These are phyloP conservation scores for Meteorus sp. DNA, from an alignment of 1,140 invertebrate genomes.

Conservation along the genomic window DNA sequence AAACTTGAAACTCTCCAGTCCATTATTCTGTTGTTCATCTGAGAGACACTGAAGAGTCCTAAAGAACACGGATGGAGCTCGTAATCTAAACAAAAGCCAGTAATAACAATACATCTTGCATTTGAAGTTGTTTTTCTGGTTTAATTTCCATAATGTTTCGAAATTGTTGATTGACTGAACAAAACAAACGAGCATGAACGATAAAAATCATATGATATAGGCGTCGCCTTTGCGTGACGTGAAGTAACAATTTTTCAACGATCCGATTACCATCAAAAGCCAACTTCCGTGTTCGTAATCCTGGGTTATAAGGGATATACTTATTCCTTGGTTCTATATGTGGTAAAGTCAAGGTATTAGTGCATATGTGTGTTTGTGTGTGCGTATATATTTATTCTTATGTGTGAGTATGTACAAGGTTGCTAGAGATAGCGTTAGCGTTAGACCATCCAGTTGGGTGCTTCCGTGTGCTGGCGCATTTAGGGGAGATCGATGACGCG, in stretches of 20 bases:
- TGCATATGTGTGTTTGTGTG: neutral
- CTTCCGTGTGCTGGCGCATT: slow-evolving; percentile 2
- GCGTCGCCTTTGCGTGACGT: slow-evolving; percentile 5
- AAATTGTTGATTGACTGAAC: neutral
- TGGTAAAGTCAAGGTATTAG: too few relatives aligned
- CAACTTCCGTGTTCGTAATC: slow-evolving; percentile 7
- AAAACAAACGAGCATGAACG: neutral
- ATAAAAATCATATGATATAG: neutral
- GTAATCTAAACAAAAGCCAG: too few relatives aligned
- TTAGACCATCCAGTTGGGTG: neutral
- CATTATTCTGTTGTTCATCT: too few relatives aligned
- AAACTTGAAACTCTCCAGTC: too few relatives aligned
- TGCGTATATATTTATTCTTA: neutral
- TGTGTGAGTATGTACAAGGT: neutral
- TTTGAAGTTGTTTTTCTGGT: too few relatives aligned
- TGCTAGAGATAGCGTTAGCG: neutral
- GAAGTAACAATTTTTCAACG: slow-evolving; percentile 12
- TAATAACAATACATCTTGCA: too few relatives aligned
- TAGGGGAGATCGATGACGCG: slow-evolving; percentile 8
- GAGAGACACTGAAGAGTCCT: too few relatives aligned
- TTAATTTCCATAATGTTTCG: neutral
- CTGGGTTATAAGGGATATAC: slow-evolving; percentile 14
- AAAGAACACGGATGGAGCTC: too few relatives aligned
- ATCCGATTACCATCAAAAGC: slow-evolving; percentile 9
- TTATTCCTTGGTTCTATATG: slow-evolving; percentile 4